A percentile compares a stretch with the other conserved stretches of the same genome.
Evolutionary conservation across 2,113 vertebrate species (phyloP).

Genomic region (Planiliza haematocheilus): DNA sequence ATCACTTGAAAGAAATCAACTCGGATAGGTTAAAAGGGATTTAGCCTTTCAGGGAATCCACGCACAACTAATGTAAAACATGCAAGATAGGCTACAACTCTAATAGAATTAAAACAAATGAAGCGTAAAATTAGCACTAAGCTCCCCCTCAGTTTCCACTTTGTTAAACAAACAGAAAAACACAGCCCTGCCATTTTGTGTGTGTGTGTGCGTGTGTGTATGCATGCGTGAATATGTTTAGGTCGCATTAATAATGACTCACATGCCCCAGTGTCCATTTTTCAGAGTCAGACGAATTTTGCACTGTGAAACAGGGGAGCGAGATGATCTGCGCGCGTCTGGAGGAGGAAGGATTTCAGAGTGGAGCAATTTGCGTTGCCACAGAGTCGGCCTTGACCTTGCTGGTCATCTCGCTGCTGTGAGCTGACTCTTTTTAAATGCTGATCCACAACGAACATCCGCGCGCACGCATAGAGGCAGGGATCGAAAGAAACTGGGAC

Average conservation of each 20-base stretch:
- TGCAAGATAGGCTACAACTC: conserved; percentile 52
- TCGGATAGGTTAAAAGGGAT: conserved; percentile 54
- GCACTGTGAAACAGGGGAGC: conserved; percentile 1
- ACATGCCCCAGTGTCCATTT: not conserved
- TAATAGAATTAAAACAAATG: conserved; percentile 72
- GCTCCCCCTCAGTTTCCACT: conserved; percentile 55
- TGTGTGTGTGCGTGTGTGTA: not conserved
- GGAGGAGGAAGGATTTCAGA: conserved; percentile 61
- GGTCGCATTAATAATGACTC: conserved; percentile 5
- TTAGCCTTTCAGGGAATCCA: conserved; percentile 57
- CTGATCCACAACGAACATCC: conserved; percentile 44
- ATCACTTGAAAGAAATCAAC: not conserved
- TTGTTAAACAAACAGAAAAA: conserved; percentile 14
- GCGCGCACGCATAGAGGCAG: not conserved
- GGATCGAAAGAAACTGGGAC: conserved; percentile 4
- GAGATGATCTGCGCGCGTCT: conserved; percentile 56
- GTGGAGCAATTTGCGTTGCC: conserved; percentile 77
- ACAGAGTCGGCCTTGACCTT: conserved; percentile 76
- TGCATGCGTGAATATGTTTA: conserved; percentile 1
- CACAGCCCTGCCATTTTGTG: not conserved
- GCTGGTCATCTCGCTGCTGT: conserved; percentile 65
- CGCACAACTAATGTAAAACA: conserved; percentile 56
- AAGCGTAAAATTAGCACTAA: conserved; percentile 67
- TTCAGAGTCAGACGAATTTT: not conserved
- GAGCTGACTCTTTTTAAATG: conserved; percentile 73